Evolutionary conservation across 2,113 vertebrate species (phyloP), one percentile per base, ranked within the genome.

Genomic region (Lepus timidus): DNA sequence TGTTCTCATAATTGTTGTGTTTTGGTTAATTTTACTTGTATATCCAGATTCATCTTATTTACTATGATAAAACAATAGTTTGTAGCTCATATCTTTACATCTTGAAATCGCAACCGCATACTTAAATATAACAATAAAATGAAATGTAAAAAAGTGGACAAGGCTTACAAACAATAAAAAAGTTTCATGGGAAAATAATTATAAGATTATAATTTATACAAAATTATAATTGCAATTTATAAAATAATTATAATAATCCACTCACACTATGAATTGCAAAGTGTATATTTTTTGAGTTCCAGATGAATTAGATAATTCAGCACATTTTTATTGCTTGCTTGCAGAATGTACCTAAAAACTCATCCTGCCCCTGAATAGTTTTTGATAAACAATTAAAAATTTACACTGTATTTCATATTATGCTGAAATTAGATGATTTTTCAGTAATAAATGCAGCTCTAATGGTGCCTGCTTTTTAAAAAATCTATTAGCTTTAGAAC

Each of bases 361-460:
- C 27, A 90, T 94, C 70, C 90, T 55, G 94, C 65, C 39, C 61
- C 93, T 88, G 73, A 92, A 71, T 89, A 70, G 33, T 93, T 97
- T 44, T 91, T 92, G 79, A 92, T 95, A 95, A 97, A 95, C 74
- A 96, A 96, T 97, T 95, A 97, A 96, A 96, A 96, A 95, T 96
- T 96, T 95, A 95, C 97, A 70, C 39, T 90, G 36, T 44, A 29
- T 92, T 83, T 97, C 88, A 71, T 90, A 81, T 4, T 58, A 85
- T 80, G 9, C 39, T 36, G 62, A 95, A 96, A 93, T 93, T 84
- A 90, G 44, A 82, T 88, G 33, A 67, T 93, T 97, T 39, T 95
- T 94, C 62, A 84, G 33, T 91, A 93, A 95, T 88, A 95, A 93
- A 74, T 76, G 1, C 44, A 88, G 73, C 55, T 80, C 33, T 44